Percentiles rank a stretch among this genome's conserved stretches.
These are phyloP conservation scores for Numenius phaeopus DNA, from an alignment of 2,797 vertebrate species.

Conservation along the genomic window DNA sequence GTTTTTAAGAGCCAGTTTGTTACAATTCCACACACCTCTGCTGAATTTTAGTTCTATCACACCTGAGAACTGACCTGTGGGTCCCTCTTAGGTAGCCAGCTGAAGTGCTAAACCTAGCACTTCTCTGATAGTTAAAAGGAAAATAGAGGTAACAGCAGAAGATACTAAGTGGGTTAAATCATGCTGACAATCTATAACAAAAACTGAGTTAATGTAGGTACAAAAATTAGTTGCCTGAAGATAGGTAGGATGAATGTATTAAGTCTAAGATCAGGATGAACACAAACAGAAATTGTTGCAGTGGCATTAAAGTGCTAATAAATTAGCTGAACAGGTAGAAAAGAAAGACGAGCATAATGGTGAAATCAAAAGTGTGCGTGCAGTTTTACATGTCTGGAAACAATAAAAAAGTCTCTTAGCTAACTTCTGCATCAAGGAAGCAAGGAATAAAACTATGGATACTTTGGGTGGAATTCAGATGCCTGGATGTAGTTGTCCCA, in stretches of 20 bases:
- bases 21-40: background rate
- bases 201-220: background rate
- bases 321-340: background rate
- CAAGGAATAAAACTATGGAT: background rate
- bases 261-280: background rate
- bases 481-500: background rate
- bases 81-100: background rate
- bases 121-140: background rate
- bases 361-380: background rate
- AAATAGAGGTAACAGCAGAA: background rate
- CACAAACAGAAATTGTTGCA: background rate
- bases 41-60: background rate
- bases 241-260: background rate
- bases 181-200: background rate
- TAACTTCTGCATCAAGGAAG: background rate
- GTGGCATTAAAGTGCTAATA: accelerated
- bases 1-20: background rate
- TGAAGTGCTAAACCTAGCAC: background rate
- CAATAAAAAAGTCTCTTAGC: background rate
- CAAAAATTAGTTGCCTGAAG: background rate
- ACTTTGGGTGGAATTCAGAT: background rate
- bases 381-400: background rate
- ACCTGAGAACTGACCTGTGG: background rate
- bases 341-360: background rate
- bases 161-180: background rate